phyloP scores from a whole-genome alignment of 2,888 invertebrate species.

The Hyposoter dolosus region DNA sequence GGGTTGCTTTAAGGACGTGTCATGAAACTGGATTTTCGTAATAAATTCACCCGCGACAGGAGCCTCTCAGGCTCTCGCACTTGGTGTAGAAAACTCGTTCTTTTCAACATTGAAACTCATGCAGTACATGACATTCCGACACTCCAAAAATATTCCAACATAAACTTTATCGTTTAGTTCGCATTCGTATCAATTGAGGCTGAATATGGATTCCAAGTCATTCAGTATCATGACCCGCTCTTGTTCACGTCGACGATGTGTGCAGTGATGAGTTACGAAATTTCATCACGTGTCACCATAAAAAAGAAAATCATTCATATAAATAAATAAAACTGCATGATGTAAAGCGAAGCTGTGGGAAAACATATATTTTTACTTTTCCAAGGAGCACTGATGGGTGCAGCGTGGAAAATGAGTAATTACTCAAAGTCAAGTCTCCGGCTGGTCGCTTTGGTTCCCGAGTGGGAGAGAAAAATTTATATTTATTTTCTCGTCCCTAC shows the following conservation, averaged over 20 bases:
- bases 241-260: background rate
- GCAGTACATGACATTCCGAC: background rate
- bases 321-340: background rate
- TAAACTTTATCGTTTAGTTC: background rate
- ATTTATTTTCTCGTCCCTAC: constrained; percentile 20
- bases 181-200: no score
- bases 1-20: constrained; percentile 21
- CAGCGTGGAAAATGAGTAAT: constrained; percentile 50
- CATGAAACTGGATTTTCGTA: constrained; percentile 43
- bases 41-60: constrained; percentile 31
- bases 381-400: constrained; percentile 3
- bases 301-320: background rate
- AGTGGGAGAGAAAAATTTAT: constrained; percentile 22
- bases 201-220: no score
- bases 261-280: background rate
- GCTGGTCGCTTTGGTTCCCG: constrained; percentile 14
- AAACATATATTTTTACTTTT: background rate
- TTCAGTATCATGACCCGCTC: no score
- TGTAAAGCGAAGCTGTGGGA: background rate
- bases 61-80: background rate
- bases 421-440: constrained; percentile 30
- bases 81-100: background rate
- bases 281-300: background rate
- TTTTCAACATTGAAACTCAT: background rate
- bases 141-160: background rate